Evolutionary conservation across 2,888 invertebrate genomes (phyloP).

Genomic region (Cephalotes varians): DNA sequence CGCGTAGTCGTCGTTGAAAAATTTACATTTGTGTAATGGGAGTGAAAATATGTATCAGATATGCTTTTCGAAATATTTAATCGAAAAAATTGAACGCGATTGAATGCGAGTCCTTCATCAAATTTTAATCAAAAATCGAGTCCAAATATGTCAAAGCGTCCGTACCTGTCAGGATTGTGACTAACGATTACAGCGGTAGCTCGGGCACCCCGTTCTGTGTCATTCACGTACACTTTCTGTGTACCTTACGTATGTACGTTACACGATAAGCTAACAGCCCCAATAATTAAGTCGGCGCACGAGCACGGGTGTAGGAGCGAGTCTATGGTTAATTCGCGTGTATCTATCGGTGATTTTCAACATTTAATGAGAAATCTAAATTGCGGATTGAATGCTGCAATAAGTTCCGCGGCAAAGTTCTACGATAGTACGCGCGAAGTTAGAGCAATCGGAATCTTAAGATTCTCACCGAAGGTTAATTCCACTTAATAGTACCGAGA

Average conservation of each 20-base stretch:
- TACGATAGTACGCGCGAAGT: constrained; percentile 53
- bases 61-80: constrained; percentile 10
- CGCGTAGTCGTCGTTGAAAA: neutral
- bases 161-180: constrained; percentile 24
- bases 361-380: constrained; percentile 56
- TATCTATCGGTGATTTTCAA: constrained; percentile 49
- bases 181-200: constrained; percentile 11
- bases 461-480: constrained; percentile 67
- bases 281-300: constrained; percentile 50
- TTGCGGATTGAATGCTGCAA: constrained; percentile 52
- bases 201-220: neutral
- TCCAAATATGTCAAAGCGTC: neutral
- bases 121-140: constrained; percentile 14
- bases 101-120: neutral
- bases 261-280: constrained; percentile 51
- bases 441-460: constrained; percentile 63
- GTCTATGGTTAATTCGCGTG: constrained; percentile 49
- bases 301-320: constrained; percentile 6
- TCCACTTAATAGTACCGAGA: constrained; percentile 58
- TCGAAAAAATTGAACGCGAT: constrained; percentile 11
- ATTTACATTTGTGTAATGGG: constrained; percentile 2
- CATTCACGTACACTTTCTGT: constrained; percentile 31
- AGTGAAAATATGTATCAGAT: neutral
- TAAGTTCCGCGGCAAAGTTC: constrained; percentile 53
- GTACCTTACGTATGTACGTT: constrained; percentile 40